Conservation (phyloP, 2,113 vertebrate genomes). For the Pristiophorus japonicus region DNA sequence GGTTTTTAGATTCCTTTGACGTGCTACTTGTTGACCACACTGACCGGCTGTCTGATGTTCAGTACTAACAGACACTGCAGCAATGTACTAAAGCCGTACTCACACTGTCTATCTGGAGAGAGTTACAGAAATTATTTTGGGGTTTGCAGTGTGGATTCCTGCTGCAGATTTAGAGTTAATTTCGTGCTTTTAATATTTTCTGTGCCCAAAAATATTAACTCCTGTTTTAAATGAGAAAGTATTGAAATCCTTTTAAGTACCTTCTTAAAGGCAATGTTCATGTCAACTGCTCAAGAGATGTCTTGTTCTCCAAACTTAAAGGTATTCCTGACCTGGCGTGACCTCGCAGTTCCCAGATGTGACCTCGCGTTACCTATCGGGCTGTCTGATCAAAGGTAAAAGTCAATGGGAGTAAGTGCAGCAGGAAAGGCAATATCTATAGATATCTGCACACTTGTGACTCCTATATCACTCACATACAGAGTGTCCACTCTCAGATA, state of each 20-base stretch:
- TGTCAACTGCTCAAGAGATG: neutral
- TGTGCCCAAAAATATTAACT: conserved; percentile 7
- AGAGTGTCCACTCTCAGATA: no score
- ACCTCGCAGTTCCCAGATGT: neutral
- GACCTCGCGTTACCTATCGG: neutral
- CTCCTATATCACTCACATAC: neutral
- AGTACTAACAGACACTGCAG: neutral
- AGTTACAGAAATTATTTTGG: neutral
- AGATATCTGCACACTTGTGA: neutral
- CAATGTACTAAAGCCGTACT: neutral
- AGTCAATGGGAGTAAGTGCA: neutral
- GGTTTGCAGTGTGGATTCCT: neutral
- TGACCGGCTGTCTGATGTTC: neutral
- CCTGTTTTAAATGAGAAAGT: neutral
- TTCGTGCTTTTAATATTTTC: conserved; percentile 16
- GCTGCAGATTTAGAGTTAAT: neutral
- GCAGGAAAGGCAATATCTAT: neutral
- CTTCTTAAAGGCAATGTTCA: neutral
- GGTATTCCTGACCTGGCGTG: neutral
- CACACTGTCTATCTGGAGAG: neutral
- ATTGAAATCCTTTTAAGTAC: neutral
- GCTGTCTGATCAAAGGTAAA: neutral
- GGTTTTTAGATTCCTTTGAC: neutral
- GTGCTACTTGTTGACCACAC: neutral
- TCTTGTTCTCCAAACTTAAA: neutral